phyloP scores from a whole-genome alignment of 1,140 invertebrate species.

The Theocolax elegans region DNA sequence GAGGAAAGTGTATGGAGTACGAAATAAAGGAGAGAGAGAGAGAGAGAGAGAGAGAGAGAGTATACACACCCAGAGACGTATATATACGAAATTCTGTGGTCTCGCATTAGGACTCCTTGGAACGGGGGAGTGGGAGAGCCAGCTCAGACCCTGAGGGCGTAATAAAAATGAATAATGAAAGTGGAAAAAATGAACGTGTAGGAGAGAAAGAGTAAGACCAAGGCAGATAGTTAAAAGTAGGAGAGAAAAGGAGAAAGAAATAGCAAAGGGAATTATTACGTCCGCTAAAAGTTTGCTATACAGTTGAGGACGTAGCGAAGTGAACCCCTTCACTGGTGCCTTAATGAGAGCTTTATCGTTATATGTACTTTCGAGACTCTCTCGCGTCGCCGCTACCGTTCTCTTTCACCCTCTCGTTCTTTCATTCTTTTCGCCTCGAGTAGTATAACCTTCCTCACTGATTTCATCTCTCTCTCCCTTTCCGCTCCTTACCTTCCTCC shows the following conservation, averaged over 20 bases:
- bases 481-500: neutral
- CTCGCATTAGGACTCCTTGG: neutral
- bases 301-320: neutral
- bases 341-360: conserved; percentile 31
- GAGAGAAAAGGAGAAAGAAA: neutral
- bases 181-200: neutral
- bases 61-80: no score
- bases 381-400: neutral
- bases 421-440: conserved; percentile 7
- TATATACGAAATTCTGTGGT: conserved; percentile 15
- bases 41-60: neutral
- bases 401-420: neutral
- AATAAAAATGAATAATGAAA: conserved; percentile 36
- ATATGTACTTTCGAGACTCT: conserved; percentile 7
- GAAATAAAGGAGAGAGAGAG: neutral
- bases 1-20: neutral
- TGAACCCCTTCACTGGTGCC: neutral
- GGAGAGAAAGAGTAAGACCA: neutral
- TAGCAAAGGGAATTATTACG: conserved; percentile 20
- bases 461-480: no score
- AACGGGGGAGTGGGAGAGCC: neutral
- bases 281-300: conserved; percentile 3
- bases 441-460: neutral
- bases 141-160: neutral
- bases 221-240: neutral